Evolutionary conservation across 2,888 invertebrate species (phyloP).

Genomic region (Galerucella pusilla): DNA sequence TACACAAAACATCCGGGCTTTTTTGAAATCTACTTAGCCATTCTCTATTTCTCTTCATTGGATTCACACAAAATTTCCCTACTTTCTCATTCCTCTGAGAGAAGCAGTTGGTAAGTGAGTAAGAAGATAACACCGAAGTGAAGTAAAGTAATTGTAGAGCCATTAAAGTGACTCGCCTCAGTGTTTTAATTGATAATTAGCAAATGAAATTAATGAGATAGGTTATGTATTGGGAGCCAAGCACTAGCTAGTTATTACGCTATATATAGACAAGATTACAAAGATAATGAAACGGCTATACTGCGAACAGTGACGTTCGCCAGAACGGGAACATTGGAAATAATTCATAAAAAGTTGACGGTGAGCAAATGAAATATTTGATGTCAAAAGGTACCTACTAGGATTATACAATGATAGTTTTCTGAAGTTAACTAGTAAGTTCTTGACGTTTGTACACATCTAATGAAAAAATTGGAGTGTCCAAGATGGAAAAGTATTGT

Average conservation of each 20-base stretch:
- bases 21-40: not conserved
- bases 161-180: conserved; percentile 54
- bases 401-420: too few species aligned
- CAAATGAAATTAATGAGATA: conserved; percentile 54
- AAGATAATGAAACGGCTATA: conserved; percentile 53
- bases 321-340: not conserved
- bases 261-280: conserved; percentile 48
- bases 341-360: too few species aligned
- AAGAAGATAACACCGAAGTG: conserved; percentile 33
- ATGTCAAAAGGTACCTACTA: too few species aligned
- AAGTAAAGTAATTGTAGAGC: conserved; percentile 46
- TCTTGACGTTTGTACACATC: too few species aligned
- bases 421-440: too few species aligned
- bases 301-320: conserved; percentile 34
- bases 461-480: too few species aligned
- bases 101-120: conserved; percentile 8
- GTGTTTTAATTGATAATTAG: conserved; percentile 57
- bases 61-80: not conserved
- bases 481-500: too few species aligned
- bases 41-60: not conserved
- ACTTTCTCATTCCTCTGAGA: not conserved
- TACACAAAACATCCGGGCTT: too few species aligned
- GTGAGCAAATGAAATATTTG: too few species aligned
- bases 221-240: conserved; percentile 43
- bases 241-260: conserved; percentile 52